Evolutionary conservation across 1,140 invertebrate species (phyloP).

Genomic region (Prorops nasuta): DNA sequence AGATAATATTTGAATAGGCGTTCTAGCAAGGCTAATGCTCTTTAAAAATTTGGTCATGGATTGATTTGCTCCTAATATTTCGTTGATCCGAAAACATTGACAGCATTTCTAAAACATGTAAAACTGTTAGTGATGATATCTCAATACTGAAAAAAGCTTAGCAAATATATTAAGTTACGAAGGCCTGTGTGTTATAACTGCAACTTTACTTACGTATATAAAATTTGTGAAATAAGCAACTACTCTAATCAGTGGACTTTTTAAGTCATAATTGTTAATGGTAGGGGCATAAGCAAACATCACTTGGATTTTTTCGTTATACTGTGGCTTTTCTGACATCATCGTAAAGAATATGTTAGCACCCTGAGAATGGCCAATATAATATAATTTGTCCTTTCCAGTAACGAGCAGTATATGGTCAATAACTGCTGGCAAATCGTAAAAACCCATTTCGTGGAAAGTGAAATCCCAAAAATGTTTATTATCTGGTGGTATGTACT

Average conservation of each 20-base stretch:
- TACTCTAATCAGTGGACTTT: constrained; percentile 38
- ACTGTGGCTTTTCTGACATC: constrained; percentile 57
- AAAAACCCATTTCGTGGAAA: constrained; percentile 67
- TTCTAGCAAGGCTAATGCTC: too few species aligned
- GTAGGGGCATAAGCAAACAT: constrained; percentile 53
- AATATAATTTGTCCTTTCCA: constrained; percentile 53
- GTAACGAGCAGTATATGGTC: constrained; percentile 61
- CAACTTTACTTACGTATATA: constrained; percentile 37
- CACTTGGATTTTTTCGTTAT: constrained; percentile 54
- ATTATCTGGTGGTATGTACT: constrained; percentile 54
- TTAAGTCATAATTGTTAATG: constrained; percentile 40
- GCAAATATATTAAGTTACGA: too few species aligned
- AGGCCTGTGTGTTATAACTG: too few species aligned
- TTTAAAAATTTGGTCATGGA: too few species aligned
- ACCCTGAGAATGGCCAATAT: constrained; percentile 66
- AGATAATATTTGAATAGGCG: too few species aligned
- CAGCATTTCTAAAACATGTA: too few species aligned
- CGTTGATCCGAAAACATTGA: too few species aligned
- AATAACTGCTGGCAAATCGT: constrained; percentile 65
- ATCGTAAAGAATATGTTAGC: constrained; percentile 57
- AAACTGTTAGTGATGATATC: too few species aligned
- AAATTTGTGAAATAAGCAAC: constrained; percentile 33
- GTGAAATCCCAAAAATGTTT: constrained; percentile 60
- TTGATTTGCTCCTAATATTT: too few species aligned
- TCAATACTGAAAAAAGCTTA: too few species aligned